These are phyloP conservation scores for Mimachlamys varia DNA, from an alignment of 2,888 invertebrate genomes.

Conservation along the genomic window DNA sequence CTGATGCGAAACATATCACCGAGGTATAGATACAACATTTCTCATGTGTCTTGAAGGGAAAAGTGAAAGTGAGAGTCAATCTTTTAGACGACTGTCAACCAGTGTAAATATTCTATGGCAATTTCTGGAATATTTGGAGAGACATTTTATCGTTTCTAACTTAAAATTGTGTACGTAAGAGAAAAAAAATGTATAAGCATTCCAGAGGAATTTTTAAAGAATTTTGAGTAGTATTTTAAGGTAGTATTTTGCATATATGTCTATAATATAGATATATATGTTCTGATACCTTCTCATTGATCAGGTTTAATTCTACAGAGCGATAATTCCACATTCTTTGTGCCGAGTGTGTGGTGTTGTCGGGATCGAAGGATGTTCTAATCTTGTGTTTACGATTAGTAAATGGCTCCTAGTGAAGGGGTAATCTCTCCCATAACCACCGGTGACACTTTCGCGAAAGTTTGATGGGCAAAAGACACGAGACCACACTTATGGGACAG, in stretches of 20 bases:
- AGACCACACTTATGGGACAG: not conserved
- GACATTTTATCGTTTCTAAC: not conserved
- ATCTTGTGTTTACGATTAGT: slow-evolving; percentile 27
- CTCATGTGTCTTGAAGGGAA: not conserved
- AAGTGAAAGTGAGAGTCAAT: not conserved
- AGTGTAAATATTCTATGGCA: not conserved
- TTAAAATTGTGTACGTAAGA: not conserved
- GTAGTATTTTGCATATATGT: not conserved
- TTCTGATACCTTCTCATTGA: not conserved
- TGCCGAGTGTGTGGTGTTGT: not conserved
- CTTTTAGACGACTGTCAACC: not conserved
- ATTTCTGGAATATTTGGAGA: not conserved
- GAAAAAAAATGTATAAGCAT: not conserved
- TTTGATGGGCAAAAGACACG: not conserved
- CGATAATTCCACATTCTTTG: not conserved
- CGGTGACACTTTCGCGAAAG: not conserved
- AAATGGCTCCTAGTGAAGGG: not conserved
- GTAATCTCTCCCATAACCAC: not conserved
- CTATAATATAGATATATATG: not conserved
- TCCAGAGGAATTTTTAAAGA: not conserved
- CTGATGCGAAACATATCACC: not conserved
- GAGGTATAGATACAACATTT: not conserved
- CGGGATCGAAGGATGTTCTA: not conserved
- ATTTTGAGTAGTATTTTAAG: not conserved
- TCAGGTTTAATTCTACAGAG: not conserved